Percentiles rank a stretch among this genome's conserved stretches.
phyloP scores from a whole-genome alignment of 2,888 invertebrate genomes.

The Anthophora plumipes region DNA sequence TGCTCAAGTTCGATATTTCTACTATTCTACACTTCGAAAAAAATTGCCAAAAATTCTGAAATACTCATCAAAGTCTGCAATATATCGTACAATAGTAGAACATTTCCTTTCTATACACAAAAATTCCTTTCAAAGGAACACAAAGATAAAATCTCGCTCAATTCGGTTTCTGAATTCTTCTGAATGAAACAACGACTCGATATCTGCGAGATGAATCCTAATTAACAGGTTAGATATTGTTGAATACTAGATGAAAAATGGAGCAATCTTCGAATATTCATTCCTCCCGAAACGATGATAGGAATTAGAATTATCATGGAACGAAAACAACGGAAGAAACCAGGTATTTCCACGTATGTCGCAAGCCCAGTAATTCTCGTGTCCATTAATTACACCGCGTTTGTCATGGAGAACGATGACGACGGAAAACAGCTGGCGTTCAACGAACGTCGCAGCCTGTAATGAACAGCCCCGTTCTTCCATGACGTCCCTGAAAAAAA shows the following conservation, averaged over 20 bases:
- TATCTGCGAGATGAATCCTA: too few relatives aligned
- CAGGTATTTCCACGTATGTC: constrained; percentile 30
- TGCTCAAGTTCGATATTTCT: too few relatives aligned
- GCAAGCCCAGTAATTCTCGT: constrained; percentile 23
- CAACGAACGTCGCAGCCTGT: constrained; percentile 33
- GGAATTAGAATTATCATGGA: neutral
- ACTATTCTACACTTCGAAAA: too few relatives aligned
- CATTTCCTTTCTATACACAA: too few relatives aligned
- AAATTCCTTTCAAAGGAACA: neutral
- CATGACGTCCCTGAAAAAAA: constrained; percentile 56
- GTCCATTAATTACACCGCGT: constrained; percentile 48
- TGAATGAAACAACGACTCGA: too few relatives aligned
- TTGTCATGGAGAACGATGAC: constrained; percentile 39
- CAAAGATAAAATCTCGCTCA: neutral
- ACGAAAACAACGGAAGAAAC: neutral
- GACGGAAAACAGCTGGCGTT: constrained; percentile 40
- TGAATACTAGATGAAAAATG: too few relatives aligned
- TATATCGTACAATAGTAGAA: too few relatives aligned
- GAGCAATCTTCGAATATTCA: too few relatives aligned
- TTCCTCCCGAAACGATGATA: neutral
- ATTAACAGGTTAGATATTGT: too few relatives aligned
- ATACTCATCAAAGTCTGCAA: too few relatives aligned
- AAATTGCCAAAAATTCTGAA: too few relatives aligned
- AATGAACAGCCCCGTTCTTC: constrained; percentile 51
- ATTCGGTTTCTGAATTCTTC: too few relatives aligned